Base-by-base conservation (phyloP, 2,797 vertebrate genomes). In the Argyrosomus regius region DNA sequence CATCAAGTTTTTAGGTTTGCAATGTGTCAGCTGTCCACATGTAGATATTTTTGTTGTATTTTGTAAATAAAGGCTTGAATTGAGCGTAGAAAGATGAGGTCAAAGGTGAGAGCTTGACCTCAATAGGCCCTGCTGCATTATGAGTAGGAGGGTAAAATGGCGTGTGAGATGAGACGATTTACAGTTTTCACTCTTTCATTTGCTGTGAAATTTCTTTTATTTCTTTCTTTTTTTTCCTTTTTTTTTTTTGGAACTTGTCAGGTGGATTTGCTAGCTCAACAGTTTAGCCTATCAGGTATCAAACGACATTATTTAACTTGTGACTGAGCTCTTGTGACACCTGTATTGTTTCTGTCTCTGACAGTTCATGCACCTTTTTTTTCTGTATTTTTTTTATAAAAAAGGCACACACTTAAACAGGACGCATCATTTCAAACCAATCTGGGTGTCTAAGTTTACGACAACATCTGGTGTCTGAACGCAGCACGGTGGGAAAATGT, bases 1-100 rank as follows among this genome's bases (percentile, higher is more conserved):
- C 98, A 99, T 99, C 98, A 99, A 99, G 98, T 99, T 99, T 96
- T 98, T 96, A 96, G 95, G 97, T 98, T 98, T 89, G 80, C 82
- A 5, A 81, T 57, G 81, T 84, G 85, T 91, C 90, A 20, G 89
- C 87, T 90, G 86, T 89, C 63, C 83, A 94, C 95, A 88, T 98
- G 96, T 98, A 98, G 96, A 97, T 98, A 96, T 97, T 96, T 95
- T 95, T 81, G 94, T 97, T 97, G 96, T 96, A 79, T 95, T 96
- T 95, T 99, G 98, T 98, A 99, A 96, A 98, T 98, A 99, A 82
- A 78, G 91, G 93, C 87, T 91, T 89, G 89, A 89, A 39, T 81
- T 89, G 86, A 89, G 86, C 93, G 86, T 95, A 95, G 95, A 94
- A 77, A 89, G 92, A 87, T 93, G 77, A 72, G 84, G 86, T 80